These are phyloP conservation scores for Phaethornis superciliosus DNA, from an alignment of 2,113 vertebrate species.

Conservation along the genomic window DNA sequence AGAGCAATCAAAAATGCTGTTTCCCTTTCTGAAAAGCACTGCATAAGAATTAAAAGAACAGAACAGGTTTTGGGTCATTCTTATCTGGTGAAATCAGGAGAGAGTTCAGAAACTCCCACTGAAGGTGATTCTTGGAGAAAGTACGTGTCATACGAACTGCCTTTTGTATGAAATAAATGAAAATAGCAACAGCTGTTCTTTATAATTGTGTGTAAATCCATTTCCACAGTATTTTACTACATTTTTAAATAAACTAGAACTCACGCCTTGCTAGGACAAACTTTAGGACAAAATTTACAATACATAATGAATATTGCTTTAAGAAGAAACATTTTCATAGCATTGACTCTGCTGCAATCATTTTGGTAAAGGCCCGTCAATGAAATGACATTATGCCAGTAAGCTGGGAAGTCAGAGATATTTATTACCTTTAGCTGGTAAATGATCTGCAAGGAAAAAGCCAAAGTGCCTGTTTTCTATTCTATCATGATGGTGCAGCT, in stretches of 20 bases:
- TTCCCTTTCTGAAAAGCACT: neutral
- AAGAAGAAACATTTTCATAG: conserved; percentile 13
- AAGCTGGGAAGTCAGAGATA: neutral
- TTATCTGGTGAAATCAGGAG: neutral
- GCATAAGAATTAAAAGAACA: neutral
- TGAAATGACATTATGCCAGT: neutral
- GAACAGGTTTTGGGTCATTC: neutral
- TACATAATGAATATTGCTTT: neutral
- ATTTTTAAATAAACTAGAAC: neutral
- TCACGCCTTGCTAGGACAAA: neutral
- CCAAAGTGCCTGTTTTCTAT: neutral
- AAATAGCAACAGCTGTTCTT: neutral
- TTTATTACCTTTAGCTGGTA: neutral
- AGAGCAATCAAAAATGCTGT: neutral
- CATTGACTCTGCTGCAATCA: neutral
- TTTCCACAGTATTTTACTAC: neutral
- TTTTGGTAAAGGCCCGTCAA: neutral
- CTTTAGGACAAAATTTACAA: neutral
- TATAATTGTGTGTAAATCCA: neutral
- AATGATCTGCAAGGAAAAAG: neutral
- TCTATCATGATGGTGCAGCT: neutral
- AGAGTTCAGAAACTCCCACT: neutral
- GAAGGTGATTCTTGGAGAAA: neutral
- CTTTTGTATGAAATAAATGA: neutral
- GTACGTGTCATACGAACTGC: fast-evolving